Base-by-base conservation (phyloP, 2,113 vertebrate genomes). In the Girardinichthys multiradiatus region DNA sequence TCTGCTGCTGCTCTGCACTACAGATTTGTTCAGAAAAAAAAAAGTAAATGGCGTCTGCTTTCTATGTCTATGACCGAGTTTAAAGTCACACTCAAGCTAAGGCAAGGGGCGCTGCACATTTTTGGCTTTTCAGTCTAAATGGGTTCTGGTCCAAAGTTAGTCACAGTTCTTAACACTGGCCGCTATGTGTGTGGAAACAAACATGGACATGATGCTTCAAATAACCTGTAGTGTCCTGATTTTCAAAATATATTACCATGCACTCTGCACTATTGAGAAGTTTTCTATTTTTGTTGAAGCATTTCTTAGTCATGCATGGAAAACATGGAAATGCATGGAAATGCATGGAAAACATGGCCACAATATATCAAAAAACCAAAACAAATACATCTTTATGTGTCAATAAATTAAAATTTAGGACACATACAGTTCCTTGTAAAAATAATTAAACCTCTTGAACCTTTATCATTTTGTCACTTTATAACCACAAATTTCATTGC, bases 101-200 rank as follows among this genome's bases (percentile, higher is more conserved):
- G 67, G 57, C 70, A 82, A 64, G 70, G 54, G 28, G 74, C 59
- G 67, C 39, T 74, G 76, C 80, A 87, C 70, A 70, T 81, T 83
- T n/a, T 79, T 84, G 85, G 79, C 84, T 72, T 57, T 37, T 58
- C 67, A 66, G 68, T 72, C 30, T n/a, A 48, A 30, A 68, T 88
- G 70, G 83, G 80, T 81, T 76, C 57, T 35, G 54, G 48, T 80
- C 39, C 42, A 72, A 77, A 72, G 35, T 59, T 77, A 75, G 67
- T 68, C 57, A 31, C 54, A 51, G 88, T 88, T 54, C 80, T 71
- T 76, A 76, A 84, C 67, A 26, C 64, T 74, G 75, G 74, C 67
- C 74, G 45, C 68, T 76, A 80, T 68, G 64, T 64, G 54, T 75
- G 57, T 26, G 60, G 76, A 87, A 66, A 77, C 48, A 67, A 69